phyloP scores from a whole-genome alignment of 1,140 invertebrate species.

The Macrotrachela quadricornifera region DNA sequence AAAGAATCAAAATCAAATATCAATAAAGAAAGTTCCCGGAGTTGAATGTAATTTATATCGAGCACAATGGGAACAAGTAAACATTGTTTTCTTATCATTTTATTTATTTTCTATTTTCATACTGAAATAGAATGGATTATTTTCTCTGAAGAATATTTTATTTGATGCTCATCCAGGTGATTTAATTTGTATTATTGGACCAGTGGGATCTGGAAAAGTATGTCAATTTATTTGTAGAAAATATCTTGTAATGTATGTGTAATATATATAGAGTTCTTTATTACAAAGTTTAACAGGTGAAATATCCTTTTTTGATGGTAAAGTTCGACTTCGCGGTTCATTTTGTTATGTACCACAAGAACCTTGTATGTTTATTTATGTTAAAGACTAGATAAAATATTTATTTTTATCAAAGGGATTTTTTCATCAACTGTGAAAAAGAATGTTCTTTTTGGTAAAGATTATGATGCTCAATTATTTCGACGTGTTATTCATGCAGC shows the following conservation, averaged over 20 bases:
- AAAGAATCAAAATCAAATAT: too few relatives aligned
- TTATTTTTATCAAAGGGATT: constrained; percentile 35
- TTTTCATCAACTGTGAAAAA: constrained; percentile 45
- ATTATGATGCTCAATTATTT: constrained; percentile 17
- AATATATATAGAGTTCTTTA: constrained; percentile 39
- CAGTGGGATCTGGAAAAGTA: constrained; percentile 50
- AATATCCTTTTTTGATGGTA: constrained; percentile 44
- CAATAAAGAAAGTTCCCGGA: too few relatives aligned
- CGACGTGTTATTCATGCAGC: not conserved
- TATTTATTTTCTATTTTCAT: too few relatives aligned
- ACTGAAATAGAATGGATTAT: too few relatives aligned
- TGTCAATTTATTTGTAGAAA: constrained; percentile 10
- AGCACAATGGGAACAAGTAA: too few relatives aligned
- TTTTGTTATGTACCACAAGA: constrained; percentile 72
- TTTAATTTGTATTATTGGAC: constrained; percentile 49
- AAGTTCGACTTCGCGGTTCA: constrained; percentile 46
- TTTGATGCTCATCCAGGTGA: too few relatives aligned
- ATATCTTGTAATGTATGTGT: too few relatives aligned
- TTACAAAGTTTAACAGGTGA: constrained; percentile 58
- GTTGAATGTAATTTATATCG: too few relatives aligned
- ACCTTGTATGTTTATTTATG: constrained; percentile 54
- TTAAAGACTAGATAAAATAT: too few relatives aligned
- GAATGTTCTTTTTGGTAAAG: constrained; percentile 60
- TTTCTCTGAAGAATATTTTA: too few relatives aligned
- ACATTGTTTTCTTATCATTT: too few relatives aligned